These are phyloP conservation scores for Lasioglossum lativentre DNA, from an alignment of 2,888 invertebrate genomes.

Conservation along the genomic window DNA sequence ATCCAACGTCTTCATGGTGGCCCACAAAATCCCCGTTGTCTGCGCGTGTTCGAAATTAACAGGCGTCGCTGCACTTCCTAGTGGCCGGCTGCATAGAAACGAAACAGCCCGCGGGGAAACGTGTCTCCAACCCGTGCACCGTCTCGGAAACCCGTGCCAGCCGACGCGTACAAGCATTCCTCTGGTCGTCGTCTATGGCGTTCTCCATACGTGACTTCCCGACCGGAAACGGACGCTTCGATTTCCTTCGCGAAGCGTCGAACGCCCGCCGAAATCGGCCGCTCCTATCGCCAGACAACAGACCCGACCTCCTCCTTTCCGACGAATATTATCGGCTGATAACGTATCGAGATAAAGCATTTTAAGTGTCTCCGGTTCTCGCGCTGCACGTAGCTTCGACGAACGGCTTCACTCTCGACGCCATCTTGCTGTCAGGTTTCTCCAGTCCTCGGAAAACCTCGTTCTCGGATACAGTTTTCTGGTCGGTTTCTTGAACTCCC, in stretches of 20 bases:
- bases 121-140: neutral
- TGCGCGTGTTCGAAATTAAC: constrained; percentile 19
- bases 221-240: constrained; percentile 59
- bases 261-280: constrained; percentile 44
- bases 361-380: constrained; percentile 11
- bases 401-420: neutral
- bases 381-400: neutral
- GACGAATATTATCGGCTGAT: constrained; percentile 49
- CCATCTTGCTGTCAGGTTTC: neutral
- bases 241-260: constrained; percentile 31
- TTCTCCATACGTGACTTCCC: constrained; percentile 68
- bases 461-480: neutral
- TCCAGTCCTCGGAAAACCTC: neutral
- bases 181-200: constrained; percentile 29
- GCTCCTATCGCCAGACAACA: constrained; percentile 16
- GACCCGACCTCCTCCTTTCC: constrained; percentile 18
- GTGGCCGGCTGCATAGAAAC: constrained; percentile 42
- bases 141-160: neutral
- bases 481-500: neutral
- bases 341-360: constrained; percentile 38
- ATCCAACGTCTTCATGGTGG: neutral
- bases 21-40: neutral
- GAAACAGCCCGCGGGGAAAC: neutral
- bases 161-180: constrained; percentile 36
- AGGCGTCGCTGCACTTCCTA: constrained; percentile 37